Percentiles rank a stretch among this genome's conserved stretches.
phyloP scores from a whole-genome alignment of 1,140 invertebrate genomes.

The Sitobion miscanthi region DNA sequence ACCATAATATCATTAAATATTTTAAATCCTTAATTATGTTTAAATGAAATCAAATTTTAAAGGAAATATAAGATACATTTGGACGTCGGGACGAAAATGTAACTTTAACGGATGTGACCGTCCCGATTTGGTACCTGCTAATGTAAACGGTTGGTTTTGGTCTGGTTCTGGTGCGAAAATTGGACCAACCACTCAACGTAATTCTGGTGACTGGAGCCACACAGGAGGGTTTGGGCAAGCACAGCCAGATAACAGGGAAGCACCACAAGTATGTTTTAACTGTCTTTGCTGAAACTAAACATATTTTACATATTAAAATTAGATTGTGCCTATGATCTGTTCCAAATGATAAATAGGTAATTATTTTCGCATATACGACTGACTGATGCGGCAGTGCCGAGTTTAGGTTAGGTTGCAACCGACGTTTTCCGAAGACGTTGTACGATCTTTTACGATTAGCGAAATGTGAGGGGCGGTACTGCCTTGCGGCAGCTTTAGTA shows the following conservation, averaged over 20 bases:
- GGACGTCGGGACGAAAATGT: constrained; percentile 90
- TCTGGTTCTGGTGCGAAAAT: constrained; percentile 88
- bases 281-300: neutral
- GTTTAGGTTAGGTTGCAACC: too few species aligned
- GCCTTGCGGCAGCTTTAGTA: too few species aligned
- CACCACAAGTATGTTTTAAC: constrained; percentile 72
- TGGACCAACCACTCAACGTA: constrained; percentile 83
- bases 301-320: neutral
- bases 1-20: neutral
- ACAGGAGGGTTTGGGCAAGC: constrained; percentile 84
- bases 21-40: neutral
- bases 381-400: too few species aligned
- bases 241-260: constrained; percentile 89
- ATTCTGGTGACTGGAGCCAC: constrained; percentile 85
- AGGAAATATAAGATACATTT: constrained; percentile 77
- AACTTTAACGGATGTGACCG: constrained; percentile 90
- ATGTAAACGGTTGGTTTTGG: constrained; percentile 94
- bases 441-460: too few species aligned
- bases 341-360: too few species aligned
- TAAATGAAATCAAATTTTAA: neutral
- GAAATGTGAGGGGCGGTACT: too few species aligned
- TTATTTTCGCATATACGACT: too few species aligned
- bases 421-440: too few species aligned
- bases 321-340: too few species aligned
- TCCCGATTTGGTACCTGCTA: constrained; percentile 83